Percentiles rank a stretch among this genome's conserved stretches.
Evolutionary conservation across 2,888 invertebrate species (phyloP).

Genomic region (Teleiodes luculella): DNA sequence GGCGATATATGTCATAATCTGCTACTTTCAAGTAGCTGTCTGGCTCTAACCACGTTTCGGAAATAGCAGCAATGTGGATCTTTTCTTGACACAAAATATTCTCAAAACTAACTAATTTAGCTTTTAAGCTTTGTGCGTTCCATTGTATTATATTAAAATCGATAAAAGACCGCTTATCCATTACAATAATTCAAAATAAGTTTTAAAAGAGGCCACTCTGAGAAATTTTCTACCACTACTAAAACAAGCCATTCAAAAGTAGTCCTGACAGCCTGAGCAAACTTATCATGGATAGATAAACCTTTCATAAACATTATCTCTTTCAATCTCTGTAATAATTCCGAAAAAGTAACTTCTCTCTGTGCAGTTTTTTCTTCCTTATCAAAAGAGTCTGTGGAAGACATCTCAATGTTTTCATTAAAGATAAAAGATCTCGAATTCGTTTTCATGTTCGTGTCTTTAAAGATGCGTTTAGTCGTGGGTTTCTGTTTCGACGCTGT

Average conservation of each 20-base stretch:
- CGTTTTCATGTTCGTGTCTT: no score
- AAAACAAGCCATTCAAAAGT: constrained; percentile 4
- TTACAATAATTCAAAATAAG: neutral
- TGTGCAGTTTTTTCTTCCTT: no score
- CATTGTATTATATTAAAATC: neutral
- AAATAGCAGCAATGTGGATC: neutral
- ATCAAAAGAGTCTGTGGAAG: no score
- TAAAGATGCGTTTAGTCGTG: no score
- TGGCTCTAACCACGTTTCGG: neutral
- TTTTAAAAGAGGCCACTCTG: constrained; percentile 7
- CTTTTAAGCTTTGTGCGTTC: neutral
- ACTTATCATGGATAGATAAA: neutral
- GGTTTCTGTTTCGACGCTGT: no score
- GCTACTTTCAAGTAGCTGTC: neutral
- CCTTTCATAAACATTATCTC: neutral
- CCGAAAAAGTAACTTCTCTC: no score
- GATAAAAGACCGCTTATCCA: no score
- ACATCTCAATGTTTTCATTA: no score
- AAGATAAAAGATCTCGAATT: no score
- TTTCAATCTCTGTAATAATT: no score
- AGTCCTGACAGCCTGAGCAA: neutral
- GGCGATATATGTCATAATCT: neutral
- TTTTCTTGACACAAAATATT: neutral
- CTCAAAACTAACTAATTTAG: neutral
- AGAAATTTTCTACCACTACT: neutral